These are phyloP conservation scores for Cephalopachus bancanus DNA, from an alignment of 2,797 vertebrate species.

Conservation along the genomic window DNA sequence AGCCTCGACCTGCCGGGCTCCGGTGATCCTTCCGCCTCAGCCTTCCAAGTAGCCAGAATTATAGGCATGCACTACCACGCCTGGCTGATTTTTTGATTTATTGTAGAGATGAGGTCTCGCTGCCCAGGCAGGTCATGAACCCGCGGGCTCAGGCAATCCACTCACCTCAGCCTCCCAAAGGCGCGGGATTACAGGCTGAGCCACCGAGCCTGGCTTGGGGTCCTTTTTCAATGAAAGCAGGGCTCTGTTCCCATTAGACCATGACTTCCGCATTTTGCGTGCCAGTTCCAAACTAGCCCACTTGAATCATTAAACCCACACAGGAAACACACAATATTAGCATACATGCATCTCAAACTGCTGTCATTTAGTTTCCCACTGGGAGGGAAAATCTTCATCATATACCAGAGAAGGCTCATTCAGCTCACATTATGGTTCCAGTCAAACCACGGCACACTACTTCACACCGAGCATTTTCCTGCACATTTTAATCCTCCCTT, in stretches of 20 bases:
- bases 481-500: neutral
- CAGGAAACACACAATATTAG: neutral
- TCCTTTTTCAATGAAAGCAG: neutral
- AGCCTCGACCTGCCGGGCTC: too few species aligned
- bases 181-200: too few species aligned
- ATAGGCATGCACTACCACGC: too few species aligned
- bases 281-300: neutral
- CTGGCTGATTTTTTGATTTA: too few species aligned
- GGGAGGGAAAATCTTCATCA: conserved; percentile 44
- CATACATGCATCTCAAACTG: neutral
- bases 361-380: neutral
- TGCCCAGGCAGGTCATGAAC: too few species aligned
- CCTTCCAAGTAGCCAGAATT: too few species aligned
- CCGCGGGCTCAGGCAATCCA: too few species aligned
- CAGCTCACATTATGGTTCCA: conserved; percentile 58
- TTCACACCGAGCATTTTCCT: neutral
- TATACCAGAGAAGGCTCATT: conserved; percentile 33
- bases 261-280: neutral
- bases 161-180: too few species aligned
- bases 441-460: fast-evolving
- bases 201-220: too few species aligned
- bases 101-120: too few species aligned
- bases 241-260: neutral
- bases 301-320: neutral
- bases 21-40: too few species aligned